Evolutionary conservation across 2,888 invertebrate genomes (phyloP), one percentile per base, ranked within the genome.

Genomic region (Chaetogeoica ovagalla): DNA sequence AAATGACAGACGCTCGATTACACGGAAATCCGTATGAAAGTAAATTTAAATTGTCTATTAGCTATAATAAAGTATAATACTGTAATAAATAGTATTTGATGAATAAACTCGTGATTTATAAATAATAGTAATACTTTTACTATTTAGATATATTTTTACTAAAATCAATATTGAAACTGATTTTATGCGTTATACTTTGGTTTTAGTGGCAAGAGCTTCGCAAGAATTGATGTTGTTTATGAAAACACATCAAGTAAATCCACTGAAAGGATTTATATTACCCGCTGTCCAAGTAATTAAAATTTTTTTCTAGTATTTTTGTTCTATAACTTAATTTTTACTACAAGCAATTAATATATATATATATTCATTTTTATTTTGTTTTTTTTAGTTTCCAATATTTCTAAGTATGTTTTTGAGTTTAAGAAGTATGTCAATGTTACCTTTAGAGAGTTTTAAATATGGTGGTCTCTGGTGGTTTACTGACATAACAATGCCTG

Each of bases 381-480:
- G n/a, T 83, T 70, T 84, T 72, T 83, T 86, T 72, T 84, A 92
- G 91, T 89, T 90, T 76, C 97, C 97, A 0, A 87, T 98, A 21
- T 98, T 98, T 86, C 87, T 98, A 83, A 96, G 97, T 0, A 94
- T 96, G 86, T 98, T 97, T 85, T 89, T 94, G 87, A 95, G 93
- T 0, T 87, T 99, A 69, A 89, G 95, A 84, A 88, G 90, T 83
- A 97, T 99, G 97, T 91, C 96, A 1, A 93, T 92, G 85, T 89
- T 92, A 52, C 98, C 97, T 2, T 94, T 99, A 57, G 95, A 95
- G 63, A 96, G 96, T 85, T 90, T 98, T 89, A 89, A 90, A 83
- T 88, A 90, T 0, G 98, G 98, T 52, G 99, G 99, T 0, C 83
- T 95, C 1, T 91, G 89, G 84, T 99, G 98, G 98, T 97, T 99